Evolutionary conservation across 2,113 vertebrate species (phyloP).

Genomic region (Myotis davidii): DNA sequence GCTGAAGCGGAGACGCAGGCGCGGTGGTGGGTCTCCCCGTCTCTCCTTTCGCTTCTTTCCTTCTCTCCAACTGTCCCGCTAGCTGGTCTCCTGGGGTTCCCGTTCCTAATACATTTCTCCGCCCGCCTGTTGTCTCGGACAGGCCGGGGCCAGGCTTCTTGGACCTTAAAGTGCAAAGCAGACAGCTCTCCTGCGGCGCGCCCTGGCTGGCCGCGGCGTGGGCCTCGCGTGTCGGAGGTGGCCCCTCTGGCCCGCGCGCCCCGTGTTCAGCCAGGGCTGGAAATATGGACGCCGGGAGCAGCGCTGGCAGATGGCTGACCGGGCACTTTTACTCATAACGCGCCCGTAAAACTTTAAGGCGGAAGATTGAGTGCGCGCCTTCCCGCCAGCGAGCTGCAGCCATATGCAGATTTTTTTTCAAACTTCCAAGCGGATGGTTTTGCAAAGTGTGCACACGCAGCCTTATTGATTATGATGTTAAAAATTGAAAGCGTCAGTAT

Average conservation of each 20-base stretch:
- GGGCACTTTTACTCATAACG: slow-evolving; percentile 99
- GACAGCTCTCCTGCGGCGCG: slow-evolving; percentile 86
- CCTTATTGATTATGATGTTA: slow-evolving; percentile 99
- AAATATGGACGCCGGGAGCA: slow-evolving; percentile 99
- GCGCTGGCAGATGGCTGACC: slow-evolving; percentile 99
- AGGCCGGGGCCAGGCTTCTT: slow-evolving; percentile 92
- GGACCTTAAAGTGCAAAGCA: slow-evolving; percentile 89
- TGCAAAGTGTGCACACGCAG: slow-evolving; percentile 98
- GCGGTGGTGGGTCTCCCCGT: slow-evolving; percentile 41
- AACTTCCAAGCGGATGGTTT: slow-evolving; percentile 99
- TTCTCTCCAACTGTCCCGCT: neutral
- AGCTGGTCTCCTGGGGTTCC: slow-evolving; percentile 80
- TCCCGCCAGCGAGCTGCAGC: slow-evolving; percentile 98
- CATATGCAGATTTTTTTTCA: slow-evolving; percentile 91
- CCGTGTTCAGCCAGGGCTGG: slow-evolving; percentile 93
- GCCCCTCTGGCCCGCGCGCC: slow-evolving; percentile 93
- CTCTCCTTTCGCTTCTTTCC: neutral
- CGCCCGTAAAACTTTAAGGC: slow-evolving; percentile 99
- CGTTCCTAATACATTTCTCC: slow-evolving; percentile 89
- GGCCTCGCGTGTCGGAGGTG: slow-evolving; percentile 75
- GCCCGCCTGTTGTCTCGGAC: slow-evolving; percentile 90
- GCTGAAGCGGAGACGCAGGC: slow-evolving; percentile 83
- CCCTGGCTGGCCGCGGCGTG: slow-evolving; percentile 83
- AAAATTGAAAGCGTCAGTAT: slow-evolving; percentile 99
- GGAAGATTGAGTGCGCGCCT: slow-evolving; percentile 96